Conservation (phyloP, 92 coral and sea anemone genomes). For the Isaurus tuberculatus region DNA sequence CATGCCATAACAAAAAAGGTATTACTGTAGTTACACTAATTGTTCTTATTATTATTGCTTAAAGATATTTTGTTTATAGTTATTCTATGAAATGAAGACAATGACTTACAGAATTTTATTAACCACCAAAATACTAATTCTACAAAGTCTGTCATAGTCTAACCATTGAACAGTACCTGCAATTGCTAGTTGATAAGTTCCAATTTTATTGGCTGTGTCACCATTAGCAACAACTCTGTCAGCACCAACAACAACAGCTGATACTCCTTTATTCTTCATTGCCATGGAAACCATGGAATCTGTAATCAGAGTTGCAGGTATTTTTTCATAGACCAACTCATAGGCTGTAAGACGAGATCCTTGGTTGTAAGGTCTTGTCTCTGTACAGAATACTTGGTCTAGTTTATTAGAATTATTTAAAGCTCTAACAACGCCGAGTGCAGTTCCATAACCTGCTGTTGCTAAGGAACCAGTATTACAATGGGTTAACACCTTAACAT, state of each 20-base stretch:
- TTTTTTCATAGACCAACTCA: constrained; percentile 89
- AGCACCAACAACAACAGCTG: constrained; percentile 94
- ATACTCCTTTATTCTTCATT: constrained; percentile 81
- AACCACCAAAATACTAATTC: too few species aligned
- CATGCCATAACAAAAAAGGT: too few species aligned
- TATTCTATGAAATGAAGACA: too few species aligned
- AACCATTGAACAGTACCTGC: constrained; percentile 74
- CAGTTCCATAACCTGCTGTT: constrained; percentile 98
- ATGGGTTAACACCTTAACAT: constrained; percentile 82
- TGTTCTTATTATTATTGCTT: too few species aligned
- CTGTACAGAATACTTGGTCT: constrained; percentile 96
- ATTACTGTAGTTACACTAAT: too few species aligned
- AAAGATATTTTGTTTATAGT: too few species aligned
- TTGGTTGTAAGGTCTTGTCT: constrained; percentile 96
- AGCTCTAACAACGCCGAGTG: constrained; percentile 82
- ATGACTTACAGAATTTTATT: too few species aligned
- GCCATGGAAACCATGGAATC: constrained; percentile 95
- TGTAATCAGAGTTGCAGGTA: constrained; percentile 90
- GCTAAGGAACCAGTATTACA: constrained; percentile 98
- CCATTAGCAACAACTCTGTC: constrained; percentile 99
- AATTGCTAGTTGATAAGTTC: constrained; percentile 95
- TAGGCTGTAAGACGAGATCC: constrained; percentile 96
- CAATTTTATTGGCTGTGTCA: constrained; percentile 96
- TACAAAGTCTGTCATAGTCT: neutral
- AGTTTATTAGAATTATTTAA: constrained; percentile 69